Conservation (phyloP, 2,797 vertebrate species). For the Pampus argenteus region DNA sequence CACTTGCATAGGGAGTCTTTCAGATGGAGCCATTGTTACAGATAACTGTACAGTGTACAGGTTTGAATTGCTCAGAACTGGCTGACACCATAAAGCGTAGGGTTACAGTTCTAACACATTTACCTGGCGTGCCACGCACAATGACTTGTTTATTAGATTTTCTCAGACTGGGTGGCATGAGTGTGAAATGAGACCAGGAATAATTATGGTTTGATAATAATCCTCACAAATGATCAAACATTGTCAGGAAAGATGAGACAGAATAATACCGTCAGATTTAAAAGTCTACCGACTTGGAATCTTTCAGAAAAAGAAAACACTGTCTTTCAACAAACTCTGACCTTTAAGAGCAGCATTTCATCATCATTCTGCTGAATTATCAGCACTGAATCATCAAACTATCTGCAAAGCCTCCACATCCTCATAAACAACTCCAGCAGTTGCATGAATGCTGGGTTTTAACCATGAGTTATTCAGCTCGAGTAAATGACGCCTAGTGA, state of each 20-base stretch:
- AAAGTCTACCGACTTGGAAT: not conserved
- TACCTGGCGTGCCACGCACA: conserved; percentile 27
- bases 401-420: conserved; percentile 19
- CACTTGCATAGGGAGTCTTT: conserved; percentile 34
- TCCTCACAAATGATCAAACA: conserved; percentile 17
- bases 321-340: conserved; percentile 10
- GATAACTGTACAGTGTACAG: conserved; percentile 4
- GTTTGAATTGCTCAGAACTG: conserved; percentile 48
- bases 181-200: conserved; percentile 18
- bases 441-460: conserved; percentile 14
- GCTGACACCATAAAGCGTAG: conserved; percentile 16
- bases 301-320: not conserved
- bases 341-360: conserved; percentile 22
- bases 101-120: conserved; percentile 38
- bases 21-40: conserved; percentile 41
- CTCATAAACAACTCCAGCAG: conserved; percentile 27
- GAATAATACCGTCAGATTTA: not conserved
- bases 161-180: conserved; percentile 33
- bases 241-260: not conserved
- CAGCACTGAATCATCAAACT: conserved; percentile 27
- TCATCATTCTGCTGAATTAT: conserved; percentile 33
- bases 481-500: conserved; percentile 6
- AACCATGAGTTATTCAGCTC: conserved; percentile 1
- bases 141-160: conserved; percentile 34
- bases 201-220: conserved; percentile 21